phyloP scores from a whole-genome alignment of 2,113 vertebrate species.

The Chrysemys picta region DNA sequence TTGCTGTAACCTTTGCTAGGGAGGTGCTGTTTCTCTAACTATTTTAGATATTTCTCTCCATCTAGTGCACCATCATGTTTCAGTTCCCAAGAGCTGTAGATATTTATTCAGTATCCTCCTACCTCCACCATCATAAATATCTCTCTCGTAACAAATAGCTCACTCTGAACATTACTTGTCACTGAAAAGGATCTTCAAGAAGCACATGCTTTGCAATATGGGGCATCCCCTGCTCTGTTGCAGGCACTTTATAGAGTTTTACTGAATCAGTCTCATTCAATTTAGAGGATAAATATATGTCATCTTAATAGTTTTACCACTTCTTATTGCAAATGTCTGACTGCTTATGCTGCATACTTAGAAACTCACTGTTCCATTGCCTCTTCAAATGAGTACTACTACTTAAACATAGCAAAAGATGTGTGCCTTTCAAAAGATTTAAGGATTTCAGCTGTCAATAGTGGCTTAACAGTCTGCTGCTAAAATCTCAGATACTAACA shows the following conservation, averaged over 20 bases:
- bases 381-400: conserved; percentile 55
- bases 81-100: conserved; percentile 61
- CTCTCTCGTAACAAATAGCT: conserved; percentile 66
- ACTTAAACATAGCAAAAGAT: conserved; percentile 39
- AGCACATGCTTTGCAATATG: conserved; percentile 55
- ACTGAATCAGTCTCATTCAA: conserved; percentile 47
- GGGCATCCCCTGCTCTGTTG: conserved; percentile 65
- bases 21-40: conserved; percentile 50
- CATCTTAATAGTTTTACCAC: conserved; percentile 34
- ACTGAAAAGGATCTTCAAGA: conserved; percentile 64
- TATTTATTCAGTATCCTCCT: conserved; percentile 61
- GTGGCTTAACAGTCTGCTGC: conserved; percentile 57
- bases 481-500: conserved; percentile 43
- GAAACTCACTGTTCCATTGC: conserved; percentile 39
- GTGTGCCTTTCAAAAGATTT: conserved; percentile 54
- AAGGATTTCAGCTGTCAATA: conserved; percentile 66
- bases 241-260: conserved; percentile 54
- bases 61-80: conserved; percentile 20
- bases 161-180: conserved; percentile 50
- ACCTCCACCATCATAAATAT: conserved; percentile 65
- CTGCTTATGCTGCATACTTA: conserved; percentile 15
- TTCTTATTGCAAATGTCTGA: conserved; percentile 32
- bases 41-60: conserved; percentile 67
- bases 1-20: conserved; percentile 43
- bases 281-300: conserved; percentile 32